These are phyloP conservation scores for Rattus rattus DNA, from an alignment of 2,113 vertebrate species.

Conservation along the genomic window DNA sequence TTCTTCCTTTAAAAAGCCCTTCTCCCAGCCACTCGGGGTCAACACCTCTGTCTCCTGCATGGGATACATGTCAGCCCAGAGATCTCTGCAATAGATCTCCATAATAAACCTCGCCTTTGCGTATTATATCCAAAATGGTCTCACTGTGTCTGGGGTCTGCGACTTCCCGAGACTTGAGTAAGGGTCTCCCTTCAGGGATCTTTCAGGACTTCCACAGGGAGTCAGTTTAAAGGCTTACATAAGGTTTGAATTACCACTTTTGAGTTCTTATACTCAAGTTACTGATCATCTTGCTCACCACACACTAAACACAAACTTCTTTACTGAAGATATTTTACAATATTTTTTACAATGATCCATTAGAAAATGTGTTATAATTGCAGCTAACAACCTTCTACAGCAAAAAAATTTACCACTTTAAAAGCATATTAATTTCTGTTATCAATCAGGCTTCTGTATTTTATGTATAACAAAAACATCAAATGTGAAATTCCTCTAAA, in stretches of 20 bases:
- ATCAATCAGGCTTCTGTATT: slow-evolving; percentile 45
- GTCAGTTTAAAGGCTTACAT: not conserved
- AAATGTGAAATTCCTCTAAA: slow-evolving; percentile 40
- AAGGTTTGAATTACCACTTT: not conserved
- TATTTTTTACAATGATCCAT: slow-evolving; percentile 42
- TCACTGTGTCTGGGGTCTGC: no score
- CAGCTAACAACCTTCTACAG: slow-evolving; percentile 54
- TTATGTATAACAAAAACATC: slow-evolving; percentile 58
- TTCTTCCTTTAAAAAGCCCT: no score
- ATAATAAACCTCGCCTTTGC: no score
- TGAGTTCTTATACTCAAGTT: not conserved
- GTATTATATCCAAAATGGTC: no score
- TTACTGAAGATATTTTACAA: not conserved
- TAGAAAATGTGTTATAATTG: slow-evolving; percentile 8
- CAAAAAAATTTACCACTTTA: slow-evolving; percentile 51
- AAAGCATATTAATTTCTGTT: slow-evolving; percentile 66
- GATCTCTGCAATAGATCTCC: no score
- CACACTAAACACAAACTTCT: not conserved
- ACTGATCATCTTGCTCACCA: not conserved
- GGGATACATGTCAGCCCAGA: no score
- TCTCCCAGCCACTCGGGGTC: no score
- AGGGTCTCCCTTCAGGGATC: no score
- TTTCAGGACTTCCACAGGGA: not conserved
- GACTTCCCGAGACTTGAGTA: no score
- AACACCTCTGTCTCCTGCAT: no score